Evolutionary conservation across 2,888 invertebrate genomes (phyloP).

Genomic region (Smittia aterrima): DNA sequence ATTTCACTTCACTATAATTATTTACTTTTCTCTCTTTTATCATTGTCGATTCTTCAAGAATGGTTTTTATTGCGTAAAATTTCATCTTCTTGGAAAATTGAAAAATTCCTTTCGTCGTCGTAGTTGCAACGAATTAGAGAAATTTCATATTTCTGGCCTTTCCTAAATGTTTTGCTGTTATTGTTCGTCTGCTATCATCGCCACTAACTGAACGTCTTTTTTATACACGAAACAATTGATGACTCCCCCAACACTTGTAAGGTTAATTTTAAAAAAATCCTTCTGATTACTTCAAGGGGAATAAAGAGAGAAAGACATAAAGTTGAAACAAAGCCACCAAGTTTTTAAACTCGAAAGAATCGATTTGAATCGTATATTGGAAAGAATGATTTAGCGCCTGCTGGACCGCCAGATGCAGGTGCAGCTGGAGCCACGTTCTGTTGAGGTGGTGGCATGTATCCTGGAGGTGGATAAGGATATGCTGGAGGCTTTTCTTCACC

Average conservation of each 20-base stretch:
- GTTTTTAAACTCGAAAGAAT: constrained; percentile 41
- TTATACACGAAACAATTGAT: too few relatives aligned
- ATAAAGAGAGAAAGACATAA: not conserved
- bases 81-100: not conserved
- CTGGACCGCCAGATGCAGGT: constrained; percentile 56
- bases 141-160: not conserved
- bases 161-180: not conserved
- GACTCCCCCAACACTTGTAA: too few relatives aligned
- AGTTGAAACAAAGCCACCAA: not conserved
- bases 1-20: constrained; percentile 24
- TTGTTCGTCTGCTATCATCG: too few relatives aligned
- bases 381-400: constrained; percentile 52
- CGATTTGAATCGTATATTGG: constrained; percentile 38
- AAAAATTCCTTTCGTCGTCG: not conserved
- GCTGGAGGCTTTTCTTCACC: constrained; percentile 43
- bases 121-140: not conserved
- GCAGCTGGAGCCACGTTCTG: constrained; percentile 56
- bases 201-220: too few relatives aligned
- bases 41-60: constrained; percentile 30
- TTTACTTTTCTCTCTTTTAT: not conserved
- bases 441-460: constrained; percentile 52
- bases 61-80: constrained; percentile 13
- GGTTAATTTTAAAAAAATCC: not conserved
- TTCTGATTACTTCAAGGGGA: not conserved
- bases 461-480: constrained; percentile 45